Evolutionary conservation across 2,888 invertebrate genomes (phyloP), one percentile per base, ranked within the genome.

Genomic region (Campoplex nolae): DNA sequence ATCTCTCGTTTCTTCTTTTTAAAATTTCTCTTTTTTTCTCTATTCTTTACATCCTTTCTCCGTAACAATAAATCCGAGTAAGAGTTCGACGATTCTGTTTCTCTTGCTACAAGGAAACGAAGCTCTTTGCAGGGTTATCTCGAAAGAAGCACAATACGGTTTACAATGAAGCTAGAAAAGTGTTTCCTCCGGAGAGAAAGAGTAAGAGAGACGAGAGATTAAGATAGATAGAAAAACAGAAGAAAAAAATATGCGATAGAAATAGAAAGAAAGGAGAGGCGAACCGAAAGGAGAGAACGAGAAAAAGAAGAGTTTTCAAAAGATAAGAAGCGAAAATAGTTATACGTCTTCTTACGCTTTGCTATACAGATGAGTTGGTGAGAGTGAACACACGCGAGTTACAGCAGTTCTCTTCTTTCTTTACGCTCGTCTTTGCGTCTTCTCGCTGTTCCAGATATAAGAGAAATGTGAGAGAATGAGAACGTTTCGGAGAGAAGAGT

Each of bases 281-380:
- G 51, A 45, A 13, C 13, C 1, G 38, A 38, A 65, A 77, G 51
- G 51, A 58, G n/a, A 48, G 13, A 51, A 48, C 28, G 65, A 77
- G 67, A 32, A 51, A 6, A 54, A 54, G 16, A 73, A 73, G 35
- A 73, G 32, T 73, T 58, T 38, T 75, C 23, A 35, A 42, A 75
- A 75, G 56, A 75, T 54, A 54, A 35, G 18, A 45, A 68, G 68
- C 54, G 68, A 84, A 84, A 84, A 81, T 67, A 74, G 68, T 76
- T 71, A 70, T 74, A 82, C 32, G 48, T 28, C 16, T 68, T 73
- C 58, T 48, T 18, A 54, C 56, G n/a, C 42, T 82, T 67, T 32
- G 76, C 18, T 68, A 67, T 51, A 79, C 51, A 58, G 35, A 62
- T 38, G 38, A 38, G 38, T 70, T 65, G 18, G 23, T 23, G 23